Conservation (phyloP, 1,140 invertebrate species). For the Drosophila sturtevanti region DNA sequence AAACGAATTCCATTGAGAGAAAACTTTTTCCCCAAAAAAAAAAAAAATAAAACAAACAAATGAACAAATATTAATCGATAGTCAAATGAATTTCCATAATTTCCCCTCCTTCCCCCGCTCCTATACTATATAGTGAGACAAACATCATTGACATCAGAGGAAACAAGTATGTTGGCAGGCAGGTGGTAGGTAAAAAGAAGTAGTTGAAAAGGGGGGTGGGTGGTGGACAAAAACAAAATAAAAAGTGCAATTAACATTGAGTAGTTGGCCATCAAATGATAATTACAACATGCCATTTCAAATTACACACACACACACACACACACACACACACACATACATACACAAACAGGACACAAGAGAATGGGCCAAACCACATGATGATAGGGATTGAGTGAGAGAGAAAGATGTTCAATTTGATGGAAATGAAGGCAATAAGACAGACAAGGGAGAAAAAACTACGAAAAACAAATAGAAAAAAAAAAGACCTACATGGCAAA, state of each 20-base stretch:
- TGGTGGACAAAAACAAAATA: too few relatives aligned
- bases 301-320: constrained; percentile 9
- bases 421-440: constrained; percentile 9
- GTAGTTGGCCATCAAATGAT: constrained; percentile 32
- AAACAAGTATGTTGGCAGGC: too few relatives aligned
- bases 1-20: constrained; percentile 4
- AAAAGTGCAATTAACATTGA: constrained; percentile 21
- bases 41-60: not conserved
- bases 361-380: not conserved
- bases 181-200: not conserved
- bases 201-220: not conserved
- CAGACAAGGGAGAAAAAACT: not conserved
- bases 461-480: not conserved
- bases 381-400: not conserved
- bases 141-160: not conserved
- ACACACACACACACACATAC: constrained; percentile 10
- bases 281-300: constrained; percentile 30
- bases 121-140: too few relatives aligned
- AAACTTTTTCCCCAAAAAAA: not conserved
- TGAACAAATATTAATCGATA: constrained; percentile 34
- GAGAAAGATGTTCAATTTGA: constrained; percentile 27
- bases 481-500: not conserved
- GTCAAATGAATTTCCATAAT: constrained; percentile 31
- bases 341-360: not conserved
- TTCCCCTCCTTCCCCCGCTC: not conserved